Base-by-base conservation (phyloP, 1,140 invertebrate genomes). In the Galleria mellonella region DNA sequence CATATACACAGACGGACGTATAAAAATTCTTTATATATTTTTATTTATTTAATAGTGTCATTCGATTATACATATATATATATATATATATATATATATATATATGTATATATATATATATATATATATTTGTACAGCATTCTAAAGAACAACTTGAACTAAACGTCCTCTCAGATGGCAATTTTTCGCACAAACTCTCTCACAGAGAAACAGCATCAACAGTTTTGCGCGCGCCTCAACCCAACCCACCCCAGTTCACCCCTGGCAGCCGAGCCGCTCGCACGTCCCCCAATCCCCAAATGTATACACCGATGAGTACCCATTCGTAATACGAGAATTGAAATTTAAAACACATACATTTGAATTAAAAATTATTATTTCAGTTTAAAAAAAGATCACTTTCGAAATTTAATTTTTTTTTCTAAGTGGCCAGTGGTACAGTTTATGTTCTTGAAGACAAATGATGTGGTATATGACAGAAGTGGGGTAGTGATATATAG, bases 171-270 rank as follows among this genome's bases (percentile, higher is more conserved):
- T 35, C 41, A 30, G 42, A 36, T 40, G 40, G 49, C 43, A 62
- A 62, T 65, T 60, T 69, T 62, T 63, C 52, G 47, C 54, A 58
- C 54, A 58, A 50, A 53, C 45, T 42, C 62, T 55, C 51, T 8
- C 35, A 56, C 35, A 55, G 52, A 46, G 17, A 23, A 23, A 23
- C 48, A 55, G 58, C 58, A 60, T 67, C 61, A 71, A 68, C 63
- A 62, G 55, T 62, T 71, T 71, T 71, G 67, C 67, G 67, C 67
- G 59, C 63, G 67, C 66, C 54, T 44, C 49, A 31, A 31, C 47
- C 55, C 52, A 65, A 23, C 50, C 58, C 64, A 13, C 11, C 48
- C 62, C 61, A 71, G 67, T 71, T 50, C 42, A 29, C 33, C 32
- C 35, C 45, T 14, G 23, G 13, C 29, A 23, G 43, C 28, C 43